These are phyloP conservation scores for Smithornis capensis DNA, from an alignment of 2,113 vertebrate species.

Conservation along the genomic window DNA sequence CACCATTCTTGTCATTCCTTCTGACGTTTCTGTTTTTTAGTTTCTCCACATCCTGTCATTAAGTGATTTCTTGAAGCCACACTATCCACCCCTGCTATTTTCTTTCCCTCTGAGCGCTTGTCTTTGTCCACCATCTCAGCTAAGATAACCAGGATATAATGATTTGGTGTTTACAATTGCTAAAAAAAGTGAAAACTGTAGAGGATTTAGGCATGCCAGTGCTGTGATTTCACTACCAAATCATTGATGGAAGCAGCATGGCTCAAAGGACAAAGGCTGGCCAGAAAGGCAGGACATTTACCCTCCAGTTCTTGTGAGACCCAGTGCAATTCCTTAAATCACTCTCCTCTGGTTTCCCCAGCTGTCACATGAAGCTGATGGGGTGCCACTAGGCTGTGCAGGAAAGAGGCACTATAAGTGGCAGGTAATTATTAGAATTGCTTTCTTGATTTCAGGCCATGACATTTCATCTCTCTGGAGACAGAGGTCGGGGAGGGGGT, in stretches of 20 bases:
- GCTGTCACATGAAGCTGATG: not conserved
- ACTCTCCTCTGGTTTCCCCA: not conserved
- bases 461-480: not conserved
- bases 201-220: conserved; percentile 12
- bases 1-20: conserved; percentile 31
- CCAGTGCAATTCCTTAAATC: not conserved
- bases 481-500: not conserved
- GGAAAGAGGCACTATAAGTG: not conserved
- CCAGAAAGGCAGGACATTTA: not conserved
- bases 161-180: conserved; percentile 21
- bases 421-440: conserved; percentile 6
- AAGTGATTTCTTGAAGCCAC: conserved; percentile 42
- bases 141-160: conserved; percentile 20
- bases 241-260: not conserved
- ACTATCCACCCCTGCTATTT: conserved; percentile 45
- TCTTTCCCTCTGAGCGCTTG: not conserved
- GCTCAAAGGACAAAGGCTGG: not conserved
- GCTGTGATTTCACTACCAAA: conserved; percentile 26
- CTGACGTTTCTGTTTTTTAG: conserved; percentile 58
- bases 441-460: conserved; percentile 4
- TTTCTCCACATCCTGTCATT: conserved; percentile 59
- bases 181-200: conserved; percentile 1
- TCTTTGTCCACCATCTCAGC: conserved; percentile 11
- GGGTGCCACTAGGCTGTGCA: not conserved
- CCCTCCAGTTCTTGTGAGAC: not conserved